Evolutionary conservation across 2,113 vertebrate species (phyloP), one percentile per base, ranked within the genome.

Genomic region (Cyanistes caeruleus): DNA sequence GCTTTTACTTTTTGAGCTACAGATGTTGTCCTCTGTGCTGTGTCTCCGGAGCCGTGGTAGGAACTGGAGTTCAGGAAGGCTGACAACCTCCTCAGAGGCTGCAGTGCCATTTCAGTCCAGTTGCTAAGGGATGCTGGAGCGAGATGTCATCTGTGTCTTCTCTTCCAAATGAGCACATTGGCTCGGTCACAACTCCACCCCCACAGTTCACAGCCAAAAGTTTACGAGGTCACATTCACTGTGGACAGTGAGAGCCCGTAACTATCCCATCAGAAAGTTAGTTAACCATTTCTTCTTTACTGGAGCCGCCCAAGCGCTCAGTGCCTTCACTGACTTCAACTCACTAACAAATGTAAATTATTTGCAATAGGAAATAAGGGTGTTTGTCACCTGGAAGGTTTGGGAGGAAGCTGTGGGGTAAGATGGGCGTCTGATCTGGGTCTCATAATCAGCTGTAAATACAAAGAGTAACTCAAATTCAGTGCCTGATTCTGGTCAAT

Each of bases 81-180:
- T 96, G 49, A 30, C 56, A 75, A 5, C 58, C 77, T 64, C 80
- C 89, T 82, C 65, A 5, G 64, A 81, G 92, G 93, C 89, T 43
- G 58, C 78, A 22, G 63, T 51, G 91, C 93, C 89, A n/a, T 91
- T 93, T 85, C 89, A 69, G 1, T 27, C 62, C 3, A 33, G 87
- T 75, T 95, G 93, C 94, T 87, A 58, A 89, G 93, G 94, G 95
- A 94, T 94, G 94, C 87, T 93, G 62, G 63, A 88, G 86, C 2
- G 5, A 81, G 86, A 92, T 94, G 87, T 92, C 28, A 1, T 59
- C 90, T n/a, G 23, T 60, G 23, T 49, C 81, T 80, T 62, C 76
- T 60, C 69, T 89, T 89, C 93, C 95, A 85, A 87, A 53, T 31
- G 74, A 95, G 78, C 88, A 43, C 82, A 62, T 72, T 88, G 88